Evolutionary conservation across 2,113 vertebrate species (phyloP), one percentile per base, ranked within the genome.

Genomic region (Emydura subglobosa): DNA sequence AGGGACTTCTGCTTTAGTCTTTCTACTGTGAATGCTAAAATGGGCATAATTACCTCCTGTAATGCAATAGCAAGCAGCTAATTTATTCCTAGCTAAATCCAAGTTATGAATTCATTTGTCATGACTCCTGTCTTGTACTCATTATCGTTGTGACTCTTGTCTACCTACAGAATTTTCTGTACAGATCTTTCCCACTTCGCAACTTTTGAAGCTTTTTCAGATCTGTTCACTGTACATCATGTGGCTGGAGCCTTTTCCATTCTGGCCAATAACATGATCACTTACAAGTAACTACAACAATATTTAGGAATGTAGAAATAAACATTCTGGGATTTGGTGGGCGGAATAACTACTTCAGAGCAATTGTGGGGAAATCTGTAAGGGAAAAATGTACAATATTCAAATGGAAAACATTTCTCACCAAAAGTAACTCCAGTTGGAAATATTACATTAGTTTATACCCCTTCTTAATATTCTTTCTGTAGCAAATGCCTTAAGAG

Each of bases 281-380:
- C 34, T 90, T 94, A 91, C 86, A 59, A 88, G 53, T 94, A 93
- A 87, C 55, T 89, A 24, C 59, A 91, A 39, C 89, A 79, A 84
- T 95, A 88, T 93, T 90, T 95, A 74, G 72, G 82, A 94, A 88
- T 91, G 9, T 50, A 79, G 76, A 90, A 89, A 86, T 89, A 92
- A 84, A 92, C 86, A 93, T 21, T 86, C 82, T 82, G 87, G 5
- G 17, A 13, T n/a, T 49, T 79, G 85, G n/a, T 50, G 53, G 83
- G 29, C 78, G 78, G 86, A 93, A 44, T 50, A 55, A 81, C 93
- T 42, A n/a, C 53, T 91, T 95, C n/a, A 2, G 54, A 81, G 91
- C 81, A 85, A 79, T 86, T 54, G 80, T 27, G 72, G 55, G 84
- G 81, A 87, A 93, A 27, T 87, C 72, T 86, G 10, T 83, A 93